These are phyloP conservation scores for Bimastos eiseni DNA, from an alignment of 2,888 invertebrate species.

Conservation along the genomic window DNA sequence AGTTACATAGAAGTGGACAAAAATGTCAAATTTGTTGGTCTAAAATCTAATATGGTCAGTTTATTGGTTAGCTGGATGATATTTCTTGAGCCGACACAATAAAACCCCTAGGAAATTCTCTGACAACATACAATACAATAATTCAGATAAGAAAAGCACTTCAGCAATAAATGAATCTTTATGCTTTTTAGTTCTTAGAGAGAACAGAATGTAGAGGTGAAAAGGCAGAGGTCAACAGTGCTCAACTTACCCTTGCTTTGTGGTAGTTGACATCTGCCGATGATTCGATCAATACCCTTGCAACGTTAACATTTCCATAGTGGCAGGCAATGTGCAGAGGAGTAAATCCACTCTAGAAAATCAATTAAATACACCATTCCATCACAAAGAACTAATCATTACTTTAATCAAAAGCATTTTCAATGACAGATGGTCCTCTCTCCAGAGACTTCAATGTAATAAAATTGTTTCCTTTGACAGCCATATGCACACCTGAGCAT, in stretches of 20 bases:
- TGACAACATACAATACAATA: not conserved
- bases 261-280: constrained; percentile 94
- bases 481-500: not conserved
- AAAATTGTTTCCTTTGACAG: constrained; percentile 18
- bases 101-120: not conserved
- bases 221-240: constrained; percentile 24
- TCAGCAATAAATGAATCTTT: not conserved
- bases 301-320: constrained; percentile 96
- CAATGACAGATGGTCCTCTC: not conserved
- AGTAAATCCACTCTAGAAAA: constrained; percentile 83
- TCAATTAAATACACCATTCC: not conserved
- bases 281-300: constrained; percentile 86
- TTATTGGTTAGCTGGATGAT: not conserved
- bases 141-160: not conserved
- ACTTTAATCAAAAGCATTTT: constrained; percentile 2
- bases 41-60: not conserved
- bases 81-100: not conserved
- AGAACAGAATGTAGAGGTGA: not conserved
- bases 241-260: constrained; percentile 77
- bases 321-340: constrained; percentile 98
- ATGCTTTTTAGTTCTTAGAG: not conserved
- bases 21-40: not conserved
- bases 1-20: not conserved
- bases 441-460: not conserved
- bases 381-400: not conserved